Base-by-base conservation (phyloP, 2,113 vertebrate species). In the Polypterus senegalus region DNA sequence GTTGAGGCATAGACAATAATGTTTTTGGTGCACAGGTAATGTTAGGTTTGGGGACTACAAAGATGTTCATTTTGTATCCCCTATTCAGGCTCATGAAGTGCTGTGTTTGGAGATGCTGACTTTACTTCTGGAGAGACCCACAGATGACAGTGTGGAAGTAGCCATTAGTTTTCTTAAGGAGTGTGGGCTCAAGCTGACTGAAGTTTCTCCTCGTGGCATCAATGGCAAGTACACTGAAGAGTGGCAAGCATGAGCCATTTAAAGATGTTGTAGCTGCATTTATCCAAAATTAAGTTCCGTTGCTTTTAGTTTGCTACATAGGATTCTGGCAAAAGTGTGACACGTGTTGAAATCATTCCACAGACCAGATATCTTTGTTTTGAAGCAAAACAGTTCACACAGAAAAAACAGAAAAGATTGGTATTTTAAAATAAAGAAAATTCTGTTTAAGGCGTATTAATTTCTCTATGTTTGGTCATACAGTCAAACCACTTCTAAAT, bases 61-160 rank as follows among this genome's bases (percentile, higher is more conserved):
- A 27, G 27, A 2, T 54, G 11, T 54, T 58, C 1, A 46, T 58
- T 58, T 57, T 46, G 44, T 61, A 53, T 55, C 58, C 58, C 11
- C 1, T 54, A 9, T 27, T 4, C 71, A 98, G 96, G 94, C 94
- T 65, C 96, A 99, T 4, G 96, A 99, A 74, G 93, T 99, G 70
- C 77, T 99, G 48, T 96, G 90, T 77, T 81, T 99, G 73, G 96
- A 99, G 82, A 99, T 99, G 90, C 86, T 99, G 49, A 99, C 95
- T 5, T 84, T 99, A 69, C 87, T 99, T 47, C 77, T 99, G 70
- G 96, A 99, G 81, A 87, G 94, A 68, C 95, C 96, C 4, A 97
- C 92, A 6, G 94, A 98, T 70, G 96, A 99, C 78, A 99, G 95
- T 6, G 95, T 98, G 67, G 95, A 99, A 80, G 95, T 99, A 47